Evolutionary conservation across 2,888 invertebrate genomes (phyloP), one percentile per base, ranked within the genome.

Genomic region (Chaetoderma sp.): DNA sequence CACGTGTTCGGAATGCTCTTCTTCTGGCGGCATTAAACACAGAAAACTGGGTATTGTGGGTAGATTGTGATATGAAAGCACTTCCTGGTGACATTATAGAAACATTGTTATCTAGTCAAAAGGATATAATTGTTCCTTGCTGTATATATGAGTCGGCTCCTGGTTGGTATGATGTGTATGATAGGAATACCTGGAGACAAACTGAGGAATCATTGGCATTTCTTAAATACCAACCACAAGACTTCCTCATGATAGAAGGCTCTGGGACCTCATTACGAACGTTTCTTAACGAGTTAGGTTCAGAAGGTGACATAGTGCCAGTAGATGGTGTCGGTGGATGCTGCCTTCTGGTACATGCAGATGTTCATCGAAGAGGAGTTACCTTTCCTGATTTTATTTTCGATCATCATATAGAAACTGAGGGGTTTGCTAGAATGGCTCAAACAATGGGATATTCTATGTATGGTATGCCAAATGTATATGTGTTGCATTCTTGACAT

Each of bases 261-360:
- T 76, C 74, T 47, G 55, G 50, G 8, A 13, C 42, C 21, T 32
- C 70, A 8, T 16, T 55, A 33, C 33, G 76, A 45, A 32, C 44
- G 18, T 66, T 58, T 36, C 63, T 76, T 4, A 36, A 61, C 23
- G 60, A 73, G 27, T 36, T 76, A 21, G 47, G 44, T 25, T 28
- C n/a, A 13, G 58, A 72, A 30, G 68, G 72, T 4, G 23, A 42
- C 8, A 33, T 66, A n/a, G 75, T 75, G 42, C 42, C 55, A 23
- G 4, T 76, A 28, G 76, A 76, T 55, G 76, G 76, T 6, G 74
- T 76, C 3, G 76, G 76, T 1, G 73, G 68, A 0, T 75, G 71
- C 33, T 68, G 59, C 1, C 59, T 76, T 21, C 59, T 76, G 4
- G 66, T 76, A 10, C 63, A 65, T n/a, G 72, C 73, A 5, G 61